Evolutionary conservation across 2,113 vertebrate species (phyloP).

Genomic region (Gymnarchus niloticus): DNA sequence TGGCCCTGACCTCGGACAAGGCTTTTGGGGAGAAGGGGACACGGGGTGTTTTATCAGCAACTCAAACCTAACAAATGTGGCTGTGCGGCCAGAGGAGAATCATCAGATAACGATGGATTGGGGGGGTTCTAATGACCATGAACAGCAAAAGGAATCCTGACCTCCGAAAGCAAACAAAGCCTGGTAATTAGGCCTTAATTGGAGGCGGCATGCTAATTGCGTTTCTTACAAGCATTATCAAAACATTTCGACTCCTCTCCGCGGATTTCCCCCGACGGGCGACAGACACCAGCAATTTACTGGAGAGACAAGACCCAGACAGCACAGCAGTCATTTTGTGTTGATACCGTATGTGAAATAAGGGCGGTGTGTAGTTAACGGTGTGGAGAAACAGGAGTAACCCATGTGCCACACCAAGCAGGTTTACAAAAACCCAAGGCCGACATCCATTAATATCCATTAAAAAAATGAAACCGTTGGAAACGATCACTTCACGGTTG

Average conservation of each 20-base stretch:
- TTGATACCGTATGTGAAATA: not conserved
- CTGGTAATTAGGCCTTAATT: constrained; percentile 23
- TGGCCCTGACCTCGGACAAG: not conserved
- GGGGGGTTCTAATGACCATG: not conserved
- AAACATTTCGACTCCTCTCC: constrained; percentile 14
- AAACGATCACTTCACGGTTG: not conserved
- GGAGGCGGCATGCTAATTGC: constrained; percentile 20
- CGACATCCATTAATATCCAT: too few relatives aligned
- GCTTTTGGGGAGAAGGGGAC: not conserved
- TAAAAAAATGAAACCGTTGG: not conserved
- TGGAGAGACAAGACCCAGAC: not conserved
- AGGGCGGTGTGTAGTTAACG: not conserved
- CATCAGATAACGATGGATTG: not conserved
- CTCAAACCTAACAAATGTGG: not conserved
- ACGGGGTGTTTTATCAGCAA: not conserved
- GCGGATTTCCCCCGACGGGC: not conserved
- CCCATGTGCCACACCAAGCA: not conserved
- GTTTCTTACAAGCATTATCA: constrained; percentile 20
- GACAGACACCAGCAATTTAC: not conserved
- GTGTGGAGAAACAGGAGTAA: not conserved
- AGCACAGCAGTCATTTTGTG: not conserved
- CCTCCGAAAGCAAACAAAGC: not conserved
- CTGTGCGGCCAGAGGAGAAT: not conserved
- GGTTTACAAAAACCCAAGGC: not conserved
- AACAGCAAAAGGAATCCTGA: not conserved